Conservation (phyloP, 2,797 vertebrate species). For the Apogon talboti region DNA sequence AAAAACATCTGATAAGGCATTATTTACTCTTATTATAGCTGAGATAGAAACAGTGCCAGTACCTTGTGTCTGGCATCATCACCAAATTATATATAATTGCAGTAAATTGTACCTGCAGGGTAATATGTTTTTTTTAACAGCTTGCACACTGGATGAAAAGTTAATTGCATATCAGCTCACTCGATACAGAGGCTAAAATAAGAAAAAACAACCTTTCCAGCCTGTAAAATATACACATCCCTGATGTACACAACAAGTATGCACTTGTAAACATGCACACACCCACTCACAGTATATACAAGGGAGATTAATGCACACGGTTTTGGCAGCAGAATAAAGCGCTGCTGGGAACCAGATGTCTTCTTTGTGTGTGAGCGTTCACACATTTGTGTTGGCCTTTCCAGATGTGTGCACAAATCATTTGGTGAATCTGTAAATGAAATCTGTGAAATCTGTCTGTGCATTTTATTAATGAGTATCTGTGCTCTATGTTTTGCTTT, state of each 20-base stretch:
- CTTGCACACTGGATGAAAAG: conserved; percentile 32
- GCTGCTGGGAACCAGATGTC: conserved; percentile 51
- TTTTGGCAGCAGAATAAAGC: conserved; percentile 12
- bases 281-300: conserved; percentile 2
- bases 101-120: conserved; percentile 48
- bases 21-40: conserved; percentile 57
- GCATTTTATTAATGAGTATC: conserved; percentile 11
- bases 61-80: conserved; percentile 32
- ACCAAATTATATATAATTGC: conserved; percentile 62
- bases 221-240: conserved; percentile 2
- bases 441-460: neutral
- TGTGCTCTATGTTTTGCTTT: conserved; percentile 4
- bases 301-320: conserved; percentile 13
- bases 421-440: conserved; percentile 10
- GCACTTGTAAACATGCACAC: conserved; percentile 11
- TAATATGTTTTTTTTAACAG: conserved; percentile 18
- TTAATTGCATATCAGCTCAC: conserved; percentile 31
- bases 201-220: conserved; percentile 12
- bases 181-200: neutral
- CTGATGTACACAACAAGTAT: conserved; percentile 3
- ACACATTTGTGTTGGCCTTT: conserved; percentile 11
- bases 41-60: conserved; percentile 21
- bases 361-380: conserved; percentile 23
- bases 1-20: conserved; percentile 6
- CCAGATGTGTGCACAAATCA: conserved; percentile 38